These are phyloP conservation scores for Galaxias olidus DNA, from an alignment of 2,797 vertebrate genomes.

Conservation along the genomic window DNA sequence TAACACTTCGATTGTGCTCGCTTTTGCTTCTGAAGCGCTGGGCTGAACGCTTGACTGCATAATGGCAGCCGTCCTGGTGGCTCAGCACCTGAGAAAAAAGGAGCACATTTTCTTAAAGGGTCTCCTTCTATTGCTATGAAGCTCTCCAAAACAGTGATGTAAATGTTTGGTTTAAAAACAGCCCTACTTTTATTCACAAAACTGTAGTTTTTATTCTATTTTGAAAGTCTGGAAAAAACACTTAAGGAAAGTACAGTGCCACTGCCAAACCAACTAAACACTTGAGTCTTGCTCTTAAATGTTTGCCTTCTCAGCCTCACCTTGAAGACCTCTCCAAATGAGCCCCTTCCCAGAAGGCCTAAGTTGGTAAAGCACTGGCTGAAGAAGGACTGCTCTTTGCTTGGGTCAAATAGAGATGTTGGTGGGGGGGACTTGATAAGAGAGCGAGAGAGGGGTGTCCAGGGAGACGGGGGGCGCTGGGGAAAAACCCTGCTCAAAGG, in stretches of 20 bases:
- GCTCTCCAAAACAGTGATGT: background rate
- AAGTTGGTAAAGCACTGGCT: conserved; percentile 85
- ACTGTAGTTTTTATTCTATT: too few species aligned
- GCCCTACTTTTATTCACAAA: too few species aligned
- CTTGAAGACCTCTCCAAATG: conserved; percentile 92
- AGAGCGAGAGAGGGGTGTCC: conserved; percentile 78
- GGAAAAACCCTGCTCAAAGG: conserved; percentile 81
- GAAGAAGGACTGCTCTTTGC: conserved; percentile 80
- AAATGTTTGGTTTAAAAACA: too few species aligned
- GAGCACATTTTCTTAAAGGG: too few species aligned
- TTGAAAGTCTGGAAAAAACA: too few species aligned
- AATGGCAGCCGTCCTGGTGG: conserved; percentile 75
- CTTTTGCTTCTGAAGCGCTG: conserved; percentile 83
- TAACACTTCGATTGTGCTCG: conserved; percentile 80
- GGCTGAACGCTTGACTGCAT: conserved; percentile 86
- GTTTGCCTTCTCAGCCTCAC: conserved; percentile 57
- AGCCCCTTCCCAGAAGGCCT: conserved; percentile 84
- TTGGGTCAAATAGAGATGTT: conserved; percentile 75
- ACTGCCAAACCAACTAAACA: too few species aligned
- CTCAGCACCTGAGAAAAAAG: conserved; percentile 75
- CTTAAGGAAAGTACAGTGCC: too few species aligned
- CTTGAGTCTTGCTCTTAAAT: too few species aligned
- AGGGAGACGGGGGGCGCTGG: conserved; percentile 73
- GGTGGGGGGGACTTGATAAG: conserved; percentile 70
- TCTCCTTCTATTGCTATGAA: background rate